Evolutionary conservation across 2,797 vertebrate genomes (phyloP).

Genomic region (Danio tinwini): DNA sequence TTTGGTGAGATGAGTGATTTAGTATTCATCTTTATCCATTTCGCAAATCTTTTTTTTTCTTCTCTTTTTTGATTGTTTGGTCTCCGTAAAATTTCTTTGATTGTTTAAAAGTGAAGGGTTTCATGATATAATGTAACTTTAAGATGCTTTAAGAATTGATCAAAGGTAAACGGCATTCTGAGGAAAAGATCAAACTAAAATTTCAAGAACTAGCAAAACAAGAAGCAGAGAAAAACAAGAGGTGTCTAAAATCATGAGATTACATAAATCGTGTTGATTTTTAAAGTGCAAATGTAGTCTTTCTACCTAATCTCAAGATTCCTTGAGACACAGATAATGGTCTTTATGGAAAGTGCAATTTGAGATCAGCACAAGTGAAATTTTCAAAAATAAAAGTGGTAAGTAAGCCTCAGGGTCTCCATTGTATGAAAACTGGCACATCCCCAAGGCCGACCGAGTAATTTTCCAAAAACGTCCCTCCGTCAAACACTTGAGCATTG

Average conservation of each 20-base stretch:
- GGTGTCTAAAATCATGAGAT: slow-evolving; percentile 70
- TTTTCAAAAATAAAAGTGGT: slow-evolving; percentile 63
- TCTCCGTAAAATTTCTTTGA: slow-evolving; percentile 73
- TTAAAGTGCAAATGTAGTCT: slow-evolving; percentile 85
- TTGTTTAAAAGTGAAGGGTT: slow-evolving; percentile 68
- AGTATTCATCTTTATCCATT: slow-evolving; percentile 47
- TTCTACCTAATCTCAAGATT: slow-evolving; percentile 71
- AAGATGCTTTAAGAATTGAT: slow-evolving; percentile 77
- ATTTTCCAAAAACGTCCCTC: slow-evolving; percentile 84
- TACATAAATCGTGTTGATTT: slow-evolving; percentile 70
- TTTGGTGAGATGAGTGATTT: slow-evolving; percentile 62
- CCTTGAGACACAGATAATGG: slow-evolving; percentile 75
- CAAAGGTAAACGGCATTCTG: slow-evolving; percentile 76
- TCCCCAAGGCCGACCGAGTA: slow-evolving; percentile 83
- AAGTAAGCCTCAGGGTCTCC: slow-evolving; percentile 64
- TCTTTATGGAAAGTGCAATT: slow-evolving; percentile 85
- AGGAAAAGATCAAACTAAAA: slow-evolving; percentile 62
- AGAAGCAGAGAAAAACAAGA: slow-evolving; percentile 69
- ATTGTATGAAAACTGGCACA: slow-evolving; percentile 83
- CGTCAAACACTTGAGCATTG: slow-evolving; percentile 85
- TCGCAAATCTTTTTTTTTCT: background rate
- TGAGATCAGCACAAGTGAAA: slow-evolving; percentile 74
- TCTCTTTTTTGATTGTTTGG: slow-evolving; percentile 75
- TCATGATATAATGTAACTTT: slow-evolving; percentile 66
- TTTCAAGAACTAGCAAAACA: slow-evolving; percentile 60